Evolutionary conservation across 92 coral and sea anemone genomes (phyloP), one percentile per base, ranked within the genome.

Genomic region (Heliopora coerulea): DNA sequence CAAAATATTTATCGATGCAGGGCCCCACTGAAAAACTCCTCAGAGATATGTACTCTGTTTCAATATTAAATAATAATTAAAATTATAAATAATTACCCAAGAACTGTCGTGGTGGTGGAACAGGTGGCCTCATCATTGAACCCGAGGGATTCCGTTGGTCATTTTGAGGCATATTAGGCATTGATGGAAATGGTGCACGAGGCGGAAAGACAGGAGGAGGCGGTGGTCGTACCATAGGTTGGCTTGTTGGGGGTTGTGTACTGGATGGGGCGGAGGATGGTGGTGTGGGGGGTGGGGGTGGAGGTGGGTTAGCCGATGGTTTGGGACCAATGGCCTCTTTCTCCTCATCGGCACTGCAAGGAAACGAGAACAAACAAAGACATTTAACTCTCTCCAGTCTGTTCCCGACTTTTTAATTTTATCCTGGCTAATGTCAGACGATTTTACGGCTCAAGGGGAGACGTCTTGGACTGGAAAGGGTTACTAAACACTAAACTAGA

Each of bases 261-360:
- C 21, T 39, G 3, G 72, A 34, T 50, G 75, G 75, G n/a, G 44
- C 40, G 20, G 40, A 25, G 0, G 75, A 56, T 10, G 61, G 54
- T 49, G 34, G 63, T 0, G 8, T 50, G 30, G 50, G 33, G 18
- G 62, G 77, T 17, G 62, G 62, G 32, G 63, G 77, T 3, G 77
- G 77, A 27, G 77, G 77, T 27, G 46, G 62, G 3, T 83, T 85
- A 11, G 24, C 27, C 1, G 97, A 96, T n/a, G 84, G 96, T 72
- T 87, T 86, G 8, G 98, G 98, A 40, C 98, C 98, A 29, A 93
- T 93, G 54, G 95, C 86, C 65, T 93, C 98, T 57, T 83, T 80
- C 59, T 90, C 96, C 49, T 90, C 90, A 25, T 91, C 91, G 10
- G 96, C 88, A n/a, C 98, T 93, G 84, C 20, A 39, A 49, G 35